Evolutionary conservation across 2,888 invertebrate genomes (phyloP), one percentile per base, ranked within the genome.

Genomic region (Tillus elongatus): DNA sequence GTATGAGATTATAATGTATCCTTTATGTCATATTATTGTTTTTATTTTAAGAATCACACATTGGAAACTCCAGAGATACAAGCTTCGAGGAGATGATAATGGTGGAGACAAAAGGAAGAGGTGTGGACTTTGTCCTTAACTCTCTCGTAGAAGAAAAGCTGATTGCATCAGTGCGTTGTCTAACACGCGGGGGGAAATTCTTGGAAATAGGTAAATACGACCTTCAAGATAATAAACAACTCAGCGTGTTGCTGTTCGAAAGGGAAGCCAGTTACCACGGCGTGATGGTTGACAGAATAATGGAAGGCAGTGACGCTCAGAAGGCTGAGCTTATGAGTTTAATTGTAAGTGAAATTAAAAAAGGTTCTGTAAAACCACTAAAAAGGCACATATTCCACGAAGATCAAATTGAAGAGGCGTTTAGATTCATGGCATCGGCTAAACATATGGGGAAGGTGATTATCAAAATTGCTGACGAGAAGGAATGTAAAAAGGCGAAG

Each of bases 121-220:
- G 95, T 26, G 95, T 97, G 0, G 88, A 97, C 56, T 67, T 93
- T 36, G 85, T 96, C 9, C 67, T 91, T 4, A 97, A 97, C 63
- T 93, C 92, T 0, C 66, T 97, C 29, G 79, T 93, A 1, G 93
- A 90, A 54, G 93, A 96, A 30, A 93, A 95, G 63, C 71, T 95
- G 1, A 73, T 76, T 53, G 84, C 79, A 0, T 79, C 79, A 0
- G 60, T 78, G 0, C 66, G 77, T 2, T 81, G 80, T 46, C 59
- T 81, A 6, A 74, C 70, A 1, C 48, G 48, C 2, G 67, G 70
- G 1, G 80, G 89, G 6, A 69, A 79, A 39, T 90, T 90, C 63
- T 61, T 89, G 33, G 89, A 90, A 67, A 89, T 91, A 42, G 89
- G 89, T 30, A 90, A 89, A 64, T 83, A 79, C 54, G 89, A 91